phyloP scores from a whole-genome alignment of 2,888 invertebrate species.

The Athalia cordata region DNA sequence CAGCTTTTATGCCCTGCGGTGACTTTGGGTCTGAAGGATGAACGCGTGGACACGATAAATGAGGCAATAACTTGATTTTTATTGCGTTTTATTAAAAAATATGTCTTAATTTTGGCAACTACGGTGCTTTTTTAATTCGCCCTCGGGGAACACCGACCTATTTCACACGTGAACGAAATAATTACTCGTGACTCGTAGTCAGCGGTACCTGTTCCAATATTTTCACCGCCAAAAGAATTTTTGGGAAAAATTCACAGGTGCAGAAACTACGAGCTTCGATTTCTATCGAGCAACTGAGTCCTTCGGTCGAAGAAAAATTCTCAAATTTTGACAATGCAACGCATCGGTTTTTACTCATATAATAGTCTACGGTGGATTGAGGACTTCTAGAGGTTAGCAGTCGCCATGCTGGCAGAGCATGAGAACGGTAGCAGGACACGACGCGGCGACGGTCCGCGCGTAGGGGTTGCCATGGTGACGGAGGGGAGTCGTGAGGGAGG shows the following conservation, averaged over 20 bases:
- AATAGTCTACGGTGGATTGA: slow-evolving; percentile 19
- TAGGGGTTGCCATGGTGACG: slow-evolving; percentile 72
- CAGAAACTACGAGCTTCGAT: too few species aligned
- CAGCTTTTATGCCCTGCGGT: slow-evolving; percentile 7
- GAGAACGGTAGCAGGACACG: slow-evolving; percentile 65
- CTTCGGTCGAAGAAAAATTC: too few species aligned
- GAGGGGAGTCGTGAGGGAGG: slow-evolving; percentile 62
- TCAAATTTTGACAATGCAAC: too few species aligned
- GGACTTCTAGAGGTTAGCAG: slow-evolving; percentile 55
- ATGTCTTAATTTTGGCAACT: slow-evolving; percentile 62
- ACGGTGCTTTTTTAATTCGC: slow-evolving; percentile 57
- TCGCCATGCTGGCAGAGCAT: slow-evolving; percentile 70
- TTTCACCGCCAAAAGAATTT: not conserved
- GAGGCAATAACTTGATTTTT: slow-evolving; percentile 54
- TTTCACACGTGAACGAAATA: slow-evolving; percentile 18
- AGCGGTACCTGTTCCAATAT: not conserved
- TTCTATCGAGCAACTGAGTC: too few species aligned
- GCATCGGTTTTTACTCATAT: not conserved
- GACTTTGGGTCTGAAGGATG: not conserved
- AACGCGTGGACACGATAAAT: too few species aligned
- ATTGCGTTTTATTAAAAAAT: slow-evolving; percentile 66
- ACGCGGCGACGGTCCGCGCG: slow-evolving; percentile 66
- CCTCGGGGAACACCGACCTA: slow-evolving; percentile 50
- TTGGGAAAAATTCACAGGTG: not conserved
- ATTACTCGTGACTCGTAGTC: slow-evolving; percentile 20